phyloP scores from a whole-genome alignment of 2,888 invertebrate genomes.

The Crossocerus cetratus region DNA sequence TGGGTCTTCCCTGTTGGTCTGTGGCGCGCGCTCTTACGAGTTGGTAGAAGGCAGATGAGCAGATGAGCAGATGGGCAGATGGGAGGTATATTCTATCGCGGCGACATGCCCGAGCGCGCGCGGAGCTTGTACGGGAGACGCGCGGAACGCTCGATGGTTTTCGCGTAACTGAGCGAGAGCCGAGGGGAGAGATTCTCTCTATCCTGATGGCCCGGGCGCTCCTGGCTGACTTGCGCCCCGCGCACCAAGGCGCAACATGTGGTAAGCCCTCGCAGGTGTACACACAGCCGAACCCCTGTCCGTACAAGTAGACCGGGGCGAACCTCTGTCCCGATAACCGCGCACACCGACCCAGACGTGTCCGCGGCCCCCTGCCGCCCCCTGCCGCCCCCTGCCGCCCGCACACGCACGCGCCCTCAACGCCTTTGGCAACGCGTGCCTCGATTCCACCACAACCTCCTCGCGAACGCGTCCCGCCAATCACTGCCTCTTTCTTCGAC shows the following conservation, averaged over 20 bases:
- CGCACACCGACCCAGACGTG: slow-evolving; percentile 30
- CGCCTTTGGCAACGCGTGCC: slow-evolving; percentile 34
- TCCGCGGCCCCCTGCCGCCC: slow-evolving; percentile 30
- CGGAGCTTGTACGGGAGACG: slow-evolving; percentile 29
- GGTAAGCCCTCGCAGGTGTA: slow-evolving; percentile 67
- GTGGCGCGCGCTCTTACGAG: too few species aligned
- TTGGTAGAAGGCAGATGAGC: not conserved
- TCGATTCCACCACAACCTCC: too few species aligned
- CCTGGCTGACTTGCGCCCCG: slow-evolving; percentile 75
- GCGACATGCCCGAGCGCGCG: slow-evolving; percentile 12
- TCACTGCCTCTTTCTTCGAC: too few species aligned
- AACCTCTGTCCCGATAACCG: slow-evolving; percentile 4
- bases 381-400: slow-evolving; percentile 30
- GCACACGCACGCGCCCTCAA: slow-evolving; percentile 45
- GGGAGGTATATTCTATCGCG: slow-evolving; percentile 27
- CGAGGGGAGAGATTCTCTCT: slow-evolving; percentile 63
- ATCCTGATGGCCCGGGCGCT: slow-evolving; percentile 75
- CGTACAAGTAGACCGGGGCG: slow-evolving; percentile 13
- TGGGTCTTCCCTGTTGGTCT: not conserved
- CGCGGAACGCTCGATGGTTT: slow-evolving; percentile 66
- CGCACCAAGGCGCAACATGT: slow-evolving; percentile 75
- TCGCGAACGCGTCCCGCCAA: too few species aligned
- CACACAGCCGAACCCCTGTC: slow-evolving; percentile 35
- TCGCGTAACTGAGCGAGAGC: slow-evolving; percentile 71
- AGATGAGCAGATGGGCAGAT: too few species aligned